A percentile compares a stretch with the other conserved stretches of the same genome.
These are phyloP conservation scores for Cairina moschata DNA, from an alignment of 2,113 vertebrate genomes.

Conservation along the genomic window DNA sequence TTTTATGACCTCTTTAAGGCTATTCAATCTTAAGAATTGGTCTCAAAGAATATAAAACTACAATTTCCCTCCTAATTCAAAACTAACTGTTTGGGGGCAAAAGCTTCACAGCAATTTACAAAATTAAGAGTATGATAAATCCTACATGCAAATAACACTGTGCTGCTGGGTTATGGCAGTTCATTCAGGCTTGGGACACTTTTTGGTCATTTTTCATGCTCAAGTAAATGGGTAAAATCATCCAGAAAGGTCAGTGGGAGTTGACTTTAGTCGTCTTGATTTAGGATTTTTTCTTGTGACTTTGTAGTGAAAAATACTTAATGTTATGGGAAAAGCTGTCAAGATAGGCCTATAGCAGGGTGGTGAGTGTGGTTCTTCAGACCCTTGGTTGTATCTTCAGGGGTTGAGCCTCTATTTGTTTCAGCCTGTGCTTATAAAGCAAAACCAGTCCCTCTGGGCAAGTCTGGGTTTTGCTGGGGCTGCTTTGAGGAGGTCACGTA, in stretches of 20 bases:
- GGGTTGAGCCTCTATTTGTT: not conserved
- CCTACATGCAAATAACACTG: not conserved
- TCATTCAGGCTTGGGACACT: not conserved
- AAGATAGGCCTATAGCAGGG: not conserved
- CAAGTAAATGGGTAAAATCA: not conserved
- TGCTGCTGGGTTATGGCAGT: not conserved
- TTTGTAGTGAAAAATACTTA: not conserved
- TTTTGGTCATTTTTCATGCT: not conserved
- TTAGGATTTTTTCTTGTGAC: not conserved
- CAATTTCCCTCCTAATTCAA: not conserved
- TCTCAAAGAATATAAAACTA: not conserved
- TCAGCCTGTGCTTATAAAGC: not conserved
- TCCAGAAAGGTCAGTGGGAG: not conserved
- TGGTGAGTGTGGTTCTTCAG: not conserved
- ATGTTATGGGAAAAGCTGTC: not conserved
- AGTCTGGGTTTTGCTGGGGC: not conserved
- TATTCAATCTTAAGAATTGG: not conserved
- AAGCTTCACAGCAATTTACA: rapidly evolving
- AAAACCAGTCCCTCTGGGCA: not conserved
- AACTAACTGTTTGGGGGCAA: not conserved
- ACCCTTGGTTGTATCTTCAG: not conserved
- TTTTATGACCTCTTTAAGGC: not conserved
- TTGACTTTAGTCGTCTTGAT: not conserved
- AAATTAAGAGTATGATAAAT: not conserved
- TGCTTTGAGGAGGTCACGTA: rapidly evolving